Base-by-base conservation (phyloP, 2,113 vertebrate genomes). In the Suncus etruscus region DNA sequence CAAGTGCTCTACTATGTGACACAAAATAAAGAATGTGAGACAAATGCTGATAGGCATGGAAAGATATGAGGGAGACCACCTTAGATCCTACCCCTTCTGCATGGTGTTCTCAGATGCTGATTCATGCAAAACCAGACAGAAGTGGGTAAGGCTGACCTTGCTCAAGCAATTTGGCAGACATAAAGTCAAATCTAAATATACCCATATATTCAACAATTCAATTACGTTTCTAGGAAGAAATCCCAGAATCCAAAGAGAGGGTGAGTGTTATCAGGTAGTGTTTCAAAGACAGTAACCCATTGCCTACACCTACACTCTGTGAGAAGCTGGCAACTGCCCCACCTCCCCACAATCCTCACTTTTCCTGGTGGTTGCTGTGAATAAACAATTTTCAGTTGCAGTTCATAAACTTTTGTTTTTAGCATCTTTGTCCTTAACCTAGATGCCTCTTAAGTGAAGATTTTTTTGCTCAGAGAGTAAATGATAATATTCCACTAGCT, bases 21-120 rank as follows among this genome's bases (percentile, higher is more conserved):
- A 29, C 54, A 86, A 96, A 96, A 84, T 68, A 87, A 95, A 73
- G 68, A 39, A 70, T 68, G 39, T 63, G 89, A 95, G 85, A 83
- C 51, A 11, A 72, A 66, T 0, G 0, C 2, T 72, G 86, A 12
- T 5, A 29, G 24, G 24, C 8, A 29, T n/a, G 47, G 16, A 66
- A 77, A 39, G n/a, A 25, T 20, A 1, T 2, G 6, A 32, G 4
- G 20, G 54, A 65, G 39, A 6, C 11, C 0, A 50, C 14, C 11
- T 39, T 58, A 3, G 31, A 2, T 20, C 27, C 54, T 6, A 29
- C 24, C 58, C 29, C 32, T 8, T 12, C 51, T 61, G 27, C 29
- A 7, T 6, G 0, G 51, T 0, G n/a, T 14, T 25, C 25, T 76
- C 51, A 16, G 76, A 32, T 16, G 74, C 65, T 39, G 47, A 20